These are phyloP conservation scores for Lamellibrachia satsuma DNA, from an alignment of 2,888 invertebrate species.

Conservation along the genomic window DNA sequence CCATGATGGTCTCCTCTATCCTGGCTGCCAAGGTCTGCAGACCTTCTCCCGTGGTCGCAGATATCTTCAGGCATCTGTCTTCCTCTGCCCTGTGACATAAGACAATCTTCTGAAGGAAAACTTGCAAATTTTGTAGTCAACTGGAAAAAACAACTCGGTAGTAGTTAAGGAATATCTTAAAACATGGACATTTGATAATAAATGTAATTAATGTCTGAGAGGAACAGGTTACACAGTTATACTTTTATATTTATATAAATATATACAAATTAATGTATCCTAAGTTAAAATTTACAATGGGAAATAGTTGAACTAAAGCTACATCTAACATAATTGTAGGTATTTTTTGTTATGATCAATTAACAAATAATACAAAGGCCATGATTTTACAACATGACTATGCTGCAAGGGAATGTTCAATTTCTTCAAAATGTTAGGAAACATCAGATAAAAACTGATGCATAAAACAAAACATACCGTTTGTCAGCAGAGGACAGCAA, in stretches of 20 bases:
- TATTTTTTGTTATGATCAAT: not conserved
- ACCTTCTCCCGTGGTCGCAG: conserved; percentile 69
- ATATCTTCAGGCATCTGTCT: conserved; percentile 47
- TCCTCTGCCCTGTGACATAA: not conserved
- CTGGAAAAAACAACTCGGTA: not conserved
- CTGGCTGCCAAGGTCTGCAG: conserved; percentile 66
- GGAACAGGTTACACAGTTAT: not conserved
- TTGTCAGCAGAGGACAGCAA: conserved; percentile 49
- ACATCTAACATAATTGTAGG: too few species aligned
- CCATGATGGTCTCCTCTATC: conserved; percentile 70
- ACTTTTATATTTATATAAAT: not conserved
- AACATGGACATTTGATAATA: not conserved
- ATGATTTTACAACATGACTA: not conserved
- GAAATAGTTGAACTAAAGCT: not conserved
- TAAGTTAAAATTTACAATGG: not conserved
- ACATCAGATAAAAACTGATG: not conserved
- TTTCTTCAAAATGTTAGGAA: too few species aligned
- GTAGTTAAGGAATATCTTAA: not conserved
- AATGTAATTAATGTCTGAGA: not conserved
- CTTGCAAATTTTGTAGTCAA: not conserved
- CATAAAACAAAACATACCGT: not conserved
- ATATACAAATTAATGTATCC: not conserved
- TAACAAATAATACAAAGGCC: not conserved
- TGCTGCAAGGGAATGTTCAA: not conserved
- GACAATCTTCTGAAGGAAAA: not conserved